phyloP scores from a whole-genome alignment of 2,888 invertebrate genomes.

The Ecdyonurus torrentis region DNA sequence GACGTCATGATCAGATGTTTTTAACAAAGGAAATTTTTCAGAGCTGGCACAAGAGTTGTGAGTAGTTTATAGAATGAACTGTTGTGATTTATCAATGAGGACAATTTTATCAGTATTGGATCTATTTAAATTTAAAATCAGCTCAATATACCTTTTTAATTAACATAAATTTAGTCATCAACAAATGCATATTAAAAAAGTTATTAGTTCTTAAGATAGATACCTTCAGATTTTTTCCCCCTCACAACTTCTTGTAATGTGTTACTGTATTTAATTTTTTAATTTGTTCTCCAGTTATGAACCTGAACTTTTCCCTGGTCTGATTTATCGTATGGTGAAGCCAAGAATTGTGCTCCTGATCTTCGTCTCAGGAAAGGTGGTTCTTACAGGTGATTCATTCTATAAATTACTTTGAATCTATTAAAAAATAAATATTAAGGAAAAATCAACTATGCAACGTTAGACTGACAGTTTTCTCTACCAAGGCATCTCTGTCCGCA shows the following conservation, averaged over 20 bases:
- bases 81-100: no score
- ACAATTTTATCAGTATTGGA: no score
- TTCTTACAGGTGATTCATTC: slow-evolving; percentile 56
- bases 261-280: slow-evolving; percentile 5
- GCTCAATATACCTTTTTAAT: background rate
- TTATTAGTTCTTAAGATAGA: background rate
- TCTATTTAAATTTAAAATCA: no score
- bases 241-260: background rate
- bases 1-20: no score
- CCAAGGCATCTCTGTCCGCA: no score
- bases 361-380: slow-evolving; percentile 98
- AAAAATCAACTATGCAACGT: no score
- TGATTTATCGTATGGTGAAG: slow-evolving; percentile 94
- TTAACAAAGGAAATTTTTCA: no score
- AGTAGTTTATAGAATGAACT: no score
- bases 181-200: background rate
- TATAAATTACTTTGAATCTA: no score
- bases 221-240: background rate
- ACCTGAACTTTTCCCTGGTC: slow-evolving; percentile 96
- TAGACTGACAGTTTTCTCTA: no score
- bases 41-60: no score
- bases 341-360: slow-evolving; percentile 90
- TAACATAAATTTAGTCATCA: background rate
- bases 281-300: slow-evolving; percentile 64
- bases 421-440: no score